Evolutionary conservation across 2,113 vertebrate genomes (phyloP).

Genomic region (Notiomystis cincta): DNA sequence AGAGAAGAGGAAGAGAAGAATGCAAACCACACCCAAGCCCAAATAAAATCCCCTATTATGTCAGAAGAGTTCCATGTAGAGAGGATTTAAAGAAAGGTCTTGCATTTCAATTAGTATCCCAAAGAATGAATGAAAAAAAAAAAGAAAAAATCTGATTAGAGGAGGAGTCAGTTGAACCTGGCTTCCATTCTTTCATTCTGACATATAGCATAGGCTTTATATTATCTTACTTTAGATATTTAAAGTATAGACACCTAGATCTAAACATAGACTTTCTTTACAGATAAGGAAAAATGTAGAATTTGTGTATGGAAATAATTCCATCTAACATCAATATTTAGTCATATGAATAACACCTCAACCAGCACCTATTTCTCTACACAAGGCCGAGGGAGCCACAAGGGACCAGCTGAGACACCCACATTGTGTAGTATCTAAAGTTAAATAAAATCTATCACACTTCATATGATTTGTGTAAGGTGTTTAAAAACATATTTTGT

Average conservation of each 20-base stretch:
- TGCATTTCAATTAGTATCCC: not conserved
- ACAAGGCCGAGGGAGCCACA: fast-evolving
- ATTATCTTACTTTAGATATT: not conserved
- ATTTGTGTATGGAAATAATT: not conserved
- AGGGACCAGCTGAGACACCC: not conserved
- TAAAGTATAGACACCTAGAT: not conserved
- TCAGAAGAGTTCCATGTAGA: not conserved
- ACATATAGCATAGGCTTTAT: not conserved
- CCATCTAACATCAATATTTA: not conserved
- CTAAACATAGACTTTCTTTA: not conserved
- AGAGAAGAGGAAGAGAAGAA: not conserved
- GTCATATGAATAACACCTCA: not conserved
- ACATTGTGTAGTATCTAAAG: not conserved
- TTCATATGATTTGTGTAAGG: not conserved
- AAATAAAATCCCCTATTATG: not conserved
- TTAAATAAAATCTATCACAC: not conserved
- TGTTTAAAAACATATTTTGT: not conserved
- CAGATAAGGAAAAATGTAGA: not conserved
- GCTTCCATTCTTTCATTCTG: not conserved
- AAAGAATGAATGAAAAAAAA: not conserved
- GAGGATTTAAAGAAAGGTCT: not conserved
- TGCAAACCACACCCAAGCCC: not conserved
- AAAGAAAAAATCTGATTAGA: not conserved
- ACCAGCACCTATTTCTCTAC: not conserved
- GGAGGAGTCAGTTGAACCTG: not conserved